Base-by-base conservation (phyloP, 2,888 invertebrate genomes). In the Fabriciana adippe region DNA sequence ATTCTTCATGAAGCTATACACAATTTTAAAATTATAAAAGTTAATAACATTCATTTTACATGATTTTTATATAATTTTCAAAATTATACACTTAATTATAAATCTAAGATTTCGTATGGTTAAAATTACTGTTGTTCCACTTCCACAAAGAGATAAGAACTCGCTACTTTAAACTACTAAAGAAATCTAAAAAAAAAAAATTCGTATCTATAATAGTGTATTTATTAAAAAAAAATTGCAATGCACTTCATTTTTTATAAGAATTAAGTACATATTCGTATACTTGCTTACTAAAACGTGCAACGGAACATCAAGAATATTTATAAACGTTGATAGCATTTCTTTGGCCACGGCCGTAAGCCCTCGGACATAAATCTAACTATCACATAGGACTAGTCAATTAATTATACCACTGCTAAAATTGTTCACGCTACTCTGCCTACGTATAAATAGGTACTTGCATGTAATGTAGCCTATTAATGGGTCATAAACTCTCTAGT, bases 341-440 rank as follows among this genome's bases (percentile, higher is more conserved):
- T 69, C 69, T 71, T 72, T 68, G 71, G 70, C 67, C 60, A 63
- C 65, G 57, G 66, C 68, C 66, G 69, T 74, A 68, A 71, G 68
- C 70, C 72, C 66, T 64, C 45, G 21, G 18, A 62, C 64, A 72
- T 73, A 73, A 73, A 72, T 74, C 70, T 74, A 66, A 69, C 67
- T 72, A 74, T 74, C 71, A 74, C 73, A 73, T 73, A 72, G 71
- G 70, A 70, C 70, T 63, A 70, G 71, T 70, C 74, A 75, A 74
- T 78, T 75, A 76, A 76, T 77, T 76, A 75, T 72, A 67, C 70
- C 69, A 71, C 68, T 72, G 74, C 77, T 75, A 78, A 75, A 78
- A 78, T 75, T 77, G 76, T 75, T 77, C 75, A 78, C 77, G 76
- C 73, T 70, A 68, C 72, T 76, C 73, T 75, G 74, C 70, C 72